These are phyloP conservation scores for Trisateles emortualis DNA, from an alignment of 2,888 invertebrate genomes.

Conservation along the genomic window DNA sequence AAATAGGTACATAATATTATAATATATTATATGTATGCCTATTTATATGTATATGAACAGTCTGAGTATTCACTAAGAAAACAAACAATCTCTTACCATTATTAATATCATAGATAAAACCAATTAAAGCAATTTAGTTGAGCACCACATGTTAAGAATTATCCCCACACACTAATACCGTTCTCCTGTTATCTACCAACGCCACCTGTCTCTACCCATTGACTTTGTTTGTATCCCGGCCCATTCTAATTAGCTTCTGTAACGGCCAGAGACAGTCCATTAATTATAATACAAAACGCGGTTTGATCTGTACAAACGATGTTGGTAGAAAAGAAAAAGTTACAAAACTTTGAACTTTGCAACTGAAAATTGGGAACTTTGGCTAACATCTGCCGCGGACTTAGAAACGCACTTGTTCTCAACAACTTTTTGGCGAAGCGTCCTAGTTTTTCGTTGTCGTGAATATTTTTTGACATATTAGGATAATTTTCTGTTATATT, in stretches of 20 bases:
- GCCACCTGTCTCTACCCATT: slow-evolving; percentile 68
- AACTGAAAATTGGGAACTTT: slow-evolving; percentile 54
- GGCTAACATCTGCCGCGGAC: slow-evolving; percentile 58
- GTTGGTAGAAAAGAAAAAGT: slow-evolving; percentile 61
- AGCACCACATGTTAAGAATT: slow-evolving; percentile 23
- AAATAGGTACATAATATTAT: too few species aligned
- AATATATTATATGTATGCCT: too few species aligned
- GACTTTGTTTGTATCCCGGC: slow-evolving; percentile 67
- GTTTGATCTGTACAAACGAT: slow-evolving; percentile 64
- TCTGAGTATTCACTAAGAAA: too few species aligned
- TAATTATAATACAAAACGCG: slow-evolving; percentile 73
- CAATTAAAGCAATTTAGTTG: slow-evolving; percentile 16
- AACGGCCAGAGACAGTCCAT: slow-evolving; percentile 72
- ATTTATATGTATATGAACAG: too few species aligned
- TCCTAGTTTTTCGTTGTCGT: slow-evolving; percentile 45
- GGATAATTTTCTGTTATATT: slow-evolving; percentile 19
- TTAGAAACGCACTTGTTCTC: slow-evolving; percentile 46
- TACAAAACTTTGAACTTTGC: slow-evolving; percentile 44
- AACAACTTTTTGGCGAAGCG: slow-evolving; percentile 53
- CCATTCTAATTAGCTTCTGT: slow-evolving; percentile 73
- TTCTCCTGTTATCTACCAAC: slow-evolving; percentile 56
- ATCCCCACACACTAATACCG: slow-evolving; percentile 30
- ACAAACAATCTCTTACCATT: neutral
- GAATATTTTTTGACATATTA: slow-evolving; percentile 36
- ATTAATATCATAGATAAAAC: slow-evolving; percentile 11